phyloP scores from a whole-genome alignment of 1,140 invertebrate genomes.

The Thalassaphorura encarpata region DNA sequence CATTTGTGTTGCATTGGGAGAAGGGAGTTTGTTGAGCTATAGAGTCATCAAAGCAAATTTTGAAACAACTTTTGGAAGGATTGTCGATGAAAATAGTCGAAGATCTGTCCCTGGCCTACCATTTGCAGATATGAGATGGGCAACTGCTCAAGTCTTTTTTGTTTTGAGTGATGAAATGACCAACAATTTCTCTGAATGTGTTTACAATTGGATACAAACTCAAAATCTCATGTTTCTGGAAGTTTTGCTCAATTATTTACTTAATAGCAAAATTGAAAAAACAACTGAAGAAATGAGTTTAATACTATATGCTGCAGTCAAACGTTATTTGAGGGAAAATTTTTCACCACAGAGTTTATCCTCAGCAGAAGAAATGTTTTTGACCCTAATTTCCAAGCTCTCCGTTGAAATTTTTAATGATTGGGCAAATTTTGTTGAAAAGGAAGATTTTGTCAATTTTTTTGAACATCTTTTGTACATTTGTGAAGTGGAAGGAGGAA shows the following conservation, averaged over 20 bases:
- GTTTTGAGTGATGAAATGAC: not conserved
- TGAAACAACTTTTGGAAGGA: too few relatives aligned
- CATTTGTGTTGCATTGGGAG: not conserved
- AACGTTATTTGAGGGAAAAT: not conserved
- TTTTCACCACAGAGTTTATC: not conserved
- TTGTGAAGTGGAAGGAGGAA: not conserved
- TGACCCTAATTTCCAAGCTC: not conserved
- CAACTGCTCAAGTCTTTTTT: not conserved
- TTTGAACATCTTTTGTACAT: not conserved
- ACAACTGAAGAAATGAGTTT: not conserved
- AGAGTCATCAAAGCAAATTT: too few relatives aligned
- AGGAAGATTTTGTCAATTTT: not conserved
- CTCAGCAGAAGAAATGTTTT: not conserved
- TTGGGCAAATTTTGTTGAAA: not conserved
- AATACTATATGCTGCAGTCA: not conserved
- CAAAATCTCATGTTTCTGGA: conserved; percentile 1
- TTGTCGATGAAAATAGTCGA: not conserved
- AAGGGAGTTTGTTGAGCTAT: too few relatives aligned
- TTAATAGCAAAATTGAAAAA: not conserved
- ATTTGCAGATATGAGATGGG: conserved; percentile 1
- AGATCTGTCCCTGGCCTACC: conserved; percentile 11
- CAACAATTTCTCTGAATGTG: not conserved
- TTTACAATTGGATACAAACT: not conserved
- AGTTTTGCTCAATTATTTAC: not conserved
- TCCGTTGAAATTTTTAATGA: not conserved